Percentiles rank a stretch among this genome's conserved stretches.
Conservation (phyloP, 2,888 invertebrate genomes). For the Tachina fera region DNA sequence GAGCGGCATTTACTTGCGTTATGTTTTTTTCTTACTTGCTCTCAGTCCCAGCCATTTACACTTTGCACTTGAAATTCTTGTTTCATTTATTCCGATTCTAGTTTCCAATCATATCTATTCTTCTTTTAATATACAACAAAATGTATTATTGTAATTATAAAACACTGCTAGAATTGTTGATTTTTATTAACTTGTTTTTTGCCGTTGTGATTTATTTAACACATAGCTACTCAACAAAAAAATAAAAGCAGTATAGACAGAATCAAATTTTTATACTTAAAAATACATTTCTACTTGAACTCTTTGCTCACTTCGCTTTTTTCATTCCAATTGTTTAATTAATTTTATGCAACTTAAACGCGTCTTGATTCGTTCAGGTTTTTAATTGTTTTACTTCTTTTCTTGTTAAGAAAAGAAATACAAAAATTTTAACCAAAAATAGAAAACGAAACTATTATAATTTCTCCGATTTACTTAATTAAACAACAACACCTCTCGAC, state of each 20-base stretch:
- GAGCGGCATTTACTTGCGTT: constrained; percentile 17
- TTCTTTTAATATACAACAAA: background rate
- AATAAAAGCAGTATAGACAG: constrained; percentile 44
- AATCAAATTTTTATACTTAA: constrained; percentile 24
- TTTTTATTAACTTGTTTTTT: constrained; percentile 30
- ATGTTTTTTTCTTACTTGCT: background rate
- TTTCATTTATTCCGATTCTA: background rate
- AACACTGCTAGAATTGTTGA: constrained; percentile 37
- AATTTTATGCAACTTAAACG: constrained; percentile 16
- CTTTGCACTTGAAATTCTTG: background rate
- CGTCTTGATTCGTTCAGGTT: constrained; percentile 47
- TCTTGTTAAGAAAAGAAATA: constrained; percentile 61
- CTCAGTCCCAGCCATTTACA: background rate
- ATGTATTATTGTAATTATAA: background rate
- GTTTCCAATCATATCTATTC: background rate
- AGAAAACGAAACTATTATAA: constrained; percentile 57
- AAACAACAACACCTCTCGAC: constrained; percentile 63
- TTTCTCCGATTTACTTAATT: constrained; percentile 36
- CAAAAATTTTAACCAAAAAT: constrained; percentile 65
- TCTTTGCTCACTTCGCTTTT: constrained; percentile 51
- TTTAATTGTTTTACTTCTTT: constrained; percentile 51
- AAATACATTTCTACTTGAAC: background rate
- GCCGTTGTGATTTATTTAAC: constrained; percentile 34
- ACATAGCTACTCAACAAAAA: constrained; percentile 52
- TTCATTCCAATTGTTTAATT: constrained; percentile 33